phyloP scores from a whole-genome alignment of 1,140 invertebrate species.

The Lasioglossum baleicum region DNA sequence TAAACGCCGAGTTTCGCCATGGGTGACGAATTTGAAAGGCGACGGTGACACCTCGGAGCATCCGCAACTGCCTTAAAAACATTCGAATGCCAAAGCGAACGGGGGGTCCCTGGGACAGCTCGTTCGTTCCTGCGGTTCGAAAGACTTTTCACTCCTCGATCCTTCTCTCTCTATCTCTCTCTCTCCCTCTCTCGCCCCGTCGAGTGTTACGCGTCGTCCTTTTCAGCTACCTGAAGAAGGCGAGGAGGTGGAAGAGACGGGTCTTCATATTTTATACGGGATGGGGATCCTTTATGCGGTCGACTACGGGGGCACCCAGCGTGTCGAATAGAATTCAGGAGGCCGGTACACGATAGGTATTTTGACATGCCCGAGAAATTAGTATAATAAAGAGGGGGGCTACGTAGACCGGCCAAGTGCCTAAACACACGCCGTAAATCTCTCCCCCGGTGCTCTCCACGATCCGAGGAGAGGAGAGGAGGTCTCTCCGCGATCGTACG shows the following conservation, averaged over 20 bases:
- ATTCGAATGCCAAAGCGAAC: slow-evolving; percentile 30
- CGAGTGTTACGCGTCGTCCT: slow-evolving; percentile 27
- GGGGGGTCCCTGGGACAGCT: slow-evolving; percentile 38
- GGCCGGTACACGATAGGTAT: slow-evolving; percentile 70
- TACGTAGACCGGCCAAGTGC: slow-evolving; percentile 67
- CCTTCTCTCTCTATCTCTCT: not conserved
- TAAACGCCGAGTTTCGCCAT: slow-evolving; percentile 57
- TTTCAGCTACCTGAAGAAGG: slow-evolving; percentile 67
- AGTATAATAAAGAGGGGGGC: slow-evolving; percentile 77
- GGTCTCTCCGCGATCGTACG: slow-evolving; percentile 10
- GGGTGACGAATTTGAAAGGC: slow-evolving; percentile 61
- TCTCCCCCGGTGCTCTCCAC: slow-evolving; percentile 47
- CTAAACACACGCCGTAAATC: slow-evolving; percentile 79
- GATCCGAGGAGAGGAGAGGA: slow-evolving; percentile 5
- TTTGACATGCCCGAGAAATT: slow-evolving; percentile 79
- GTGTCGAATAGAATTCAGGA: slow-evolving; percentile 73
- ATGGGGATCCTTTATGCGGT: slow-evolving; percentile 69
- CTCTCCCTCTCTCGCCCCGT: slow-evolving; percentile 12
- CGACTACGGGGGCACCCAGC: slow-evolving; percentile 72
- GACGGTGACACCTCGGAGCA: slow-evolving; percentile 57
- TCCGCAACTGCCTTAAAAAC: slow-evolving; percentile 53
- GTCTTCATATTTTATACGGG: slow-evolving; percentile 72
- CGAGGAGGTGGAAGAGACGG: not conserved
- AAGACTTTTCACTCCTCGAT: slow-evolving; percentile 11
- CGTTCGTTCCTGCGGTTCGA: slow-evolving; percentile 56